phyloP scores from a whole-genome alignment of 1,140 invertebrate genomes.

The Helicoverpa armigera region DNA sequence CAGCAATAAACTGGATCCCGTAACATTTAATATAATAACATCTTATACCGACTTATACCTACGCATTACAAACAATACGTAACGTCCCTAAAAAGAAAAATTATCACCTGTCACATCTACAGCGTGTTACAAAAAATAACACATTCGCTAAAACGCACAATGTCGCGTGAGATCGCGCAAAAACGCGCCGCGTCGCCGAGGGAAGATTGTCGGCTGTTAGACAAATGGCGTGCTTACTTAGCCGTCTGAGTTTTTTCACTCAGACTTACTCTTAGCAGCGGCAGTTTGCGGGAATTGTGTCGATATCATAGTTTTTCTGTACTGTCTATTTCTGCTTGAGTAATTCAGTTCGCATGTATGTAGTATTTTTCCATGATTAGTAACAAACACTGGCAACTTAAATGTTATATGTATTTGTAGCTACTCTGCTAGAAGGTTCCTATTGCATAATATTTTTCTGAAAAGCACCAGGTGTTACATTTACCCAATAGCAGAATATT shows the following conservation, averaged over 20 bases:
- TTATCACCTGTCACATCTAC: conserved; percentile 53
- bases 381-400: too few relatives aligned
- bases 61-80: conserved; percentile 13
- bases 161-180: conserved; percentile 52
- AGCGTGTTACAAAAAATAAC: conserved; percentile 51
- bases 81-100: conserved; percentile 41
- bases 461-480: too few relatives aligned
- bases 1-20: background rate
- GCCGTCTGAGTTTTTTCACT: conserved; percentile 42
- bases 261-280: background rate
- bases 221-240: conserved; percentile 54
- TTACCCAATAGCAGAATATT: conserved; percentile 14
- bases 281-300: conserved; percentile 21
- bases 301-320: conserved; percentile 30
- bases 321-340: background rate
- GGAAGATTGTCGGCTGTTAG: conserved; percentile 39
- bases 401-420: too few relatives aligned
- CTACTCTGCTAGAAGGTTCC: too few relatives aligned
- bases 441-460: too few relatives aligned
- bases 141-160: conserved; percentile 43
- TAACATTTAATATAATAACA: conserved; percentile 23
- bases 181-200: conserved; percentile 33
- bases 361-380: too few relatives aligned
- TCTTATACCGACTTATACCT: background rate
- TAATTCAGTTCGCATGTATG: background rate